Evolutionary conservation across 2,888 invertebrate species (phyloP).

Genomic region (Subacronicta megacephala): DNA sequence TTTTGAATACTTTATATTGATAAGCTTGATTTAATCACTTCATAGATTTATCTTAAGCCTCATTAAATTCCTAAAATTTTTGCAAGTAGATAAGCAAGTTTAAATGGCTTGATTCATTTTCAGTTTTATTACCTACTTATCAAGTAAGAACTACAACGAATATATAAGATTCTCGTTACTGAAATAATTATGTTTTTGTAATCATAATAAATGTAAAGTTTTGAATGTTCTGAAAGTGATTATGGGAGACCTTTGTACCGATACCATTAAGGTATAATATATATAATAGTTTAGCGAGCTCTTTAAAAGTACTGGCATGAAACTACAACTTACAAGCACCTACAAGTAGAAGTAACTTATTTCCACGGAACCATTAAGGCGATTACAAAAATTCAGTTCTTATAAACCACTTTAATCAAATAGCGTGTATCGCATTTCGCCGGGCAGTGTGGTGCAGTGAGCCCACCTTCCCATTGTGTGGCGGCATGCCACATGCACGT

Average conservation of each 20-base stretch:
- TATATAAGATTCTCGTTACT: too few species aligned
- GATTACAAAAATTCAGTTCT: conserved; percentile 43
- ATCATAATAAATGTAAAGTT: too few species aligned
- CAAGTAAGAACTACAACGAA: too few species aligned
- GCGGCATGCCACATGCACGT: conserved; percentile 49
- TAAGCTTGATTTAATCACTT: too few species aligned
- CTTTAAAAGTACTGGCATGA: conserved; percentile 9
- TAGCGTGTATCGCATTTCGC: conserved; percentile 52
- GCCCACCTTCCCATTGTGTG: conserved; percentile 63
- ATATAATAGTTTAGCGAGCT: conserved; percentile 25
- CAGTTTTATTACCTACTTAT: too few species aligned
- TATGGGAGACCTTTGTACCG: conserved; percentile 1
- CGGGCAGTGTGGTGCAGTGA: conserved; percentile 33
- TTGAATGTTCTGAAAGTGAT: too few species aligned
- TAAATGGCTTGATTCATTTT: too few species aligned
- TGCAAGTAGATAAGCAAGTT: too few species aligned
- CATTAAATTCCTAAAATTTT: too few species aligned
- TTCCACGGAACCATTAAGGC: conserved; percentile 34
- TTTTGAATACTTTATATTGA: too few species aligned
- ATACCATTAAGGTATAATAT: conserved; percentile 6
- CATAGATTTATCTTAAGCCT: too few species aligned
- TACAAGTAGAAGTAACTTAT: conserved; percentile 14
- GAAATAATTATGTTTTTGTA: too few species aligned
- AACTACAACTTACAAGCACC: conserved; percentile 7
- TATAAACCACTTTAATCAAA: conserved; percentile 52